Evolutionary conservation across 2,888 invertebrate genomes (phyloP).

Genomic region (Troglohyphantes excavatus): DNA sequence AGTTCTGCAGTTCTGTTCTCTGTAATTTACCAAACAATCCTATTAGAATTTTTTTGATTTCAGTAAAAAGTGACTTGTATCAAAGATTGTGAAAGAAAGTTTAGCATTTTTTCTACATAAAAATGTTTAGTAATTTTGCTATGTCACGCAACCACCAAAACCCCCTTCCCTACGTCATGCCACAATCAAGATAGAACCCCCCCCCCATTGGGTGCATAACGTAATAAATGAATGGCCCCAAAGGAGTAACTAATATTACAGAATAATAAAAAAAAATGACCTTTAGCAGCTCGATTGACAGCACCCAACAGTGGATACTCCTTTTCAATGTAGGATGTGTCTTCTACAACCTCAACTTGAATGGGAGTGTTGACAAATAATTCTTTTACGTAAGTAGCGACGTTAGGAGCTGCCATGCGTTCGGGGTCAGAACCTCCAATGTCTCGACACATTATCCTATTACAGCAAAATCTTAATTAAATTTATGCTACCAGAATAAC

Average conservation of each 20-base stretch:
- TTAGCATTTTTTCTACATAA: too few relatives aligned
- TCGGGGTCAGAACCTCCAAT: constrained; percentile 94
- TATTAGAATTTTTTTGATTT: too few relatives aligned
- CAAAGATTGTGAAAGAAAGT: too few relatives aligned
- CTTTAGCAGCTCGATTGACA: constrained; percentile 90
- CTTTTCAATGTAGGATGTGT: constrained; percentile 85
- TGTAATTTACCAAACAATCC: too few relatives aligned
- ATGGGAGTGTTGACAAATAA: constrained; percentile 85
- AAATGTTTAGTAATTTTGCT: too few relatives aligned
- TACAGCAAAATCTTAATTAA: not conserved
- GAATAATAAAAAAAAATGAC: constrained; percentile 83
- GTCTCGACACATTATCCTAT: constrained; percentile 85
- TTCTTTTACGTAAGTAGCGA: constrained; percentile 88
- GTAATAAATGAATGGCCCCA: too few relatives aligned
- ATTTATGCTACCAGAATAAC: not conserved
- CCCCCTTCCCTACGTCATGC: too few relatives aligned
- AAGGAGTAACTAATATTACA: not conserved
- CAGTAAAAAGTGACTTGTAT: too few relatives aligned
- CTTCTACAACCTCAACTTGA: constrained; percentile 86
- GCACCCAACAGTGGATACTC: constrained; percentile 93
- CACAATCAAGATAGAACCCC: too few relatives aligned
- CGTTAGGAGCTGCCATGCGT: constrained; percentile 91
- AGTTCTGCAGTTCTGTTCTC: too few relatives aligned
- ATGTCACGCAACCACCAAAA: too few relatives aligned
- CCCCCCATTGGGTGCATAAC: too few relatives aligned